A percentile compares a stretch with the other conserved stretches of the same genome.
phyloP scores from a whole-genome alignment of 1,140 invertebrate genomes.

The Phymastichus coffea region DNA sequence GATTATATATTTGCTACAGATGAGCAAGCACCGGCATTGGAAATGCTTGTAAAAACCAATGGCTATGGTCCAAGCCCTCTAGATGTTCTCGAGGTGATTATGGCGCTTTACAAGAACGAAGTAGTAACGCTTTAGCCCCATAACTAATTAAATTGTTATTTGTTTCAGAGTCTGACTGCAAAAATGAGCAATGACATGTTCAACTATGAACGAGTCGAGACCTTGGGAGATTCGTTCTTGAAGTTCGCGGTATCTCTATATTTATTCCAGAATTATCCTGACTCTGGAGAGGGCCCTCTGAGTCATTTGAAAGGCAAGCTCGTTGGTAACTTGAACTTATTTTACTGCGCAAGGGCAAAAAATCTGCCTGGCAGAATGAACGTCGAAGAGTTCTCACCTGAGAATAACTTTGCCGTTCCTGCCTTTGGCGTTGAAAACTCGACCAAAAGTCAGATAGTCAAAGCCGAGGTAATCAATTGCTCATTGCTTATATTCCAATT shows the following conservation, averaged over 20 bases:
- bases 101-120: too few species aligned
- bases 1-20: conserved; percentile 12
- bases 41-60: conserved; percentile 24
- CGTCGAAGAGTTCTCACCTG: conserved; percentile 66
- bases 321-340: conserved; percentile 81
- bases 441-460: too few species aligned
- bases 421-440: conserved; percentile 52
- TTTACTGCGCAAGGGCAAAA: conserved; percentile 62
- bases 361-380: conserved; percentile 62
- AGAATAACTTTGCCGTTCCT: conserved; percentile 69
- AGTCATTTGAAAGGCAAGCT: conserved; percentile 74
- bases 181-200: conserved; percentile 74
- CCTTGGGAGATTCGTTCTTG: conserved; percentile 85
- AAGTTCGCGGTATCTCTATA: conserved; percentile 78
- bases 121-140: too few species aligned
- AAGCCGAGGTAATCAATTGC: conserved; percentile 39
- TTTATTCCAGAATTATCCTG: conserved; percentile 69
- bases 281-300: conserved; percentile 74
- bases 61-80: conserved; percentile 32
- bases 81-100: conserved; percentile 33
- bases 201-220: conserved; percentile 81
- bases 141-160: conserved; percentile 14
- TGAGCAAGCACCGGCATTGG: conserved; percentile 26
- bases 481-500: conserved; percentile 7
- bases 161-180: conserved; percentile 67